Base-by-base conservation (phyloP, 2,113 vertebrate species). In the Phyllostomus discolor region DNA sequence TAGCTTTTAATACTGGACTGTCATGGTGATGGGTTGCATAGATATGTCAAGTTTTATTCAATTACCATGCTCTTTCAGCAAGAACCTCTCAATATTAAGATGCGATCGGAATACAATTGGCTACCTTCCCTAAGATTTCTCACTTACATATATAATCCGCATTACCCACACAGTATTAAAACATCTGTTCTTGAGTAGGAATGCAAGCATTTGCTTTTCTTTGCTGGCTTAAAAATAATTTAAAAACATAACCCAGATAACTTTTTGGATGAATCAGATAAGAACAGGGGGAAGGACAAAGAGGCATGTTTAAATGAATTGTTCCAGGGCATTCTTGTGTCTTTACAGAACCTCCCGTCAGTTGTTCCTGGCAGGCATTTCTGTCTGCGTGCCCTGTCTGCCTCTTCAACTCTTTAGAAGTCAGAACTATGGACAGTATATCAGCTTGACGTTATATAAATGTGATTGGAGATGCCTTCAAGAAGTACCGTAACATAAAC, bases 361-460 rank as follows among this genome's bases (percentile, higher is more conserved):
- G 19, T 95, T 57, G 33, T 98, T 98, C 97, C 96, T 97, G 97
- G 88, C 84, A 97, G 59, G 10, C 93, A n/a, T 28, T 86, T 96
- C 67, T 88, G 62, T 98, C 95, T 95, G 10, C 64, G 72, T 86
- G 97, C 90, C 90, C 90, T 59, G 87, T 97, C 94, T 87, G 48
- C 92, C 95, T 14, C 94, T 97, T 67, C 84, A 97, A 46, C 79
- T 95, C 79, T 97, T 97, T 95, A 86, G 96, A 97, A 95, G 62
- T 2, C 81, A 80, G 35, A 85, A 82, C 46, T 94, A 86, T 59
- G 57, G 83, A 54, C 67, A 88, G 38, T 85, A 26, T 78, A 95
- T 97, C 78, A 97, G 72, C 96, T 94, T 81, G 54, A 91, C 28
- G 81, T 75, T 70, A 72, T 94, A 69, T 97, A 81, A 96, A 97